Percentiles rank a stretch among this genome's conserved stretches.
These are phyloP conservation scores for Lordiphosa clarofinis DNA, from an alignment of 1,140 invertebrate species.

Conservation along the genomic window DNA sequence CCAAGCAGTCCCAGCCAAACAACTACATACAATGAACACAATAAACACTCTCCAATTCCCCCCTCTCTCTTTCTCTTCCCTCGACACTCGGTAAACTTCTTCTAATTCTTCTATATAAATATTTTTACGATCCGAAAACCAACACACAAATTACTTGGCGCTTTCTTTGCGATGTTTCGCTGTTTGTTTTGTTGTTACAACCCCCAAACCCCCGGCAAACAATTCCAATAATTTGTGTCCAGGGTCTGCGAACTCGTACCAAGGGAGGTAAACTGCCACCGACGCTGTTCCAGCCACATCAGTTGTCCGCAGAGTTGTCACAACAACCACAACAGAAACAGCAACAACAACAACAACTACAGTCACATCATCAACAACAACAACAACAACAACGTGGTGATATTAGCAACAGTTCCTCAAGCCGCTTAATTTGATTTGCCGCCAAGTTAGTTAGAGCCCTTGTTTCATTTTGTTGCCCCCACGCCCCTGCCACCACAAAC, in stretches of 20 bases:
- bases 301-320: conserved; percentile 29
- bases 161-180: conserved; percentile 31
- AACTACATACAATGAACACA: conserved; percentile 27
- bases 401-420: conserved; percentile 69
- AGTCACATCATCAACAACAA: conserved; percentile 36
- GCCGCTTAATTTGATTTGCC: conserved; percentile 76
- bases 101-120: conserved; percentile 42
- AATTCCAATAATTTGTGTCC: conserved; percentile 18
- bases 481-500: conserved; percentile 4
- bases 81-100: conserved; percentile 24
- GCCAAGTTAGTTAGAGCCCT: conserved; percentile 72
- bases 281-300: conserved; percentile 44
- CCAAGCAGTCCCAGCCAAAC: conserved; percentile 30
- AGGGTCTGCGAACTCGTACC: conserved; percentile 51
- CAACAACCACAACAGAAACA: conserved; percentile 44
- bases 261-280: conserved; percentile 61
- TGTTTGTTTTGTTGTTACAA: conserved; percentile 29
- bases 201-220: background rate
- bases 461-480: conserved; percentile 48
- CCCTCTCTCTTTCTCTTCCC: conserved; percentile 8
- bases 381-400: conserved; percentile 69
- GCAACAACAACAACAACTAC: conserved; percentile 35
- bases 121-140: conserved; percentile 20
- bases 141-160: conserved; percentile 15
- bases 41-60: conserved; percentile 37